Evolutionary conservation across 64 coral and sea anemone genomes (phyloP).

Genomic region (Porites lutea): DNA sequence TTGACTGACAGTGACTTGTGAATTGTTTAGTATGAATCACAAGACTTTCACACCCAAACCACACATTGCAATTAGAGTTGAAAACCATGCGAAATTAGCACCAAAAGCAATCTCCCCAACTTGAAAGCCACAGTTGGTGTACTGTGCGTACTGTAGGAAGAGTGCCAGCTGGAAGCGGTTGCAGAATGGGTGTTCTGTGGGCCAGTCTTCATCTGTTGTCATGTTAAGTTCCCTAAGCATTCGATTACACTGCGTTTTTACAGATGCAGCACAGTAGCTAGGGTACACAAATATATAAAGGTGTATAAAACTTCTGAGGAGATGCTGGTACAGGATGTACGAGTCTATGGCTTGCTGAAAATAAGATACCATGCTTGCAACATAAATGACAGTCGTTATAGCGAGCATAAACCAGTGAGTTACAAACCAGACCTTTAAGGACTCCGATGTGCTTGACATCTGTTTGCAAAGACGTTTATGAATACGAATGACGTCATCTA

Average conservation of each 20-base stretch:
- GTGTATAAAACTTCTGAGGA: constrained; percentile 14
- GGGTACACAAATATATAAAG: constrained; percentile 80
- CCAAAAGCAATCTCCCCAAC: constrained; percentile 67
- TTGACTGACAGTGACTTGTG: no score
- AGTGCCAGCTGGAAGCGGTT: constrained; percentile 36
- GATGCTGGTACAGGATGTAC: neutral
- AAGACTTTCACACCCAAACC: constrained; percentile 61
- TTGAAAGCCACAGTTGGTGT: constrained; percentile 66
- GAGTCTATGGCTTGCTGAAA: constrained; percentile 8
- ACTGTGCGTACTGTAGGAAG: constrained; percentile 77
- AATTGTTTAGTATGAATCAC: neutral
- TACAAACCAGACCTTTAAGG: constrained; percentile 74
- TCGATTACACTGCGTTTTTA: constrained; percentile 74
- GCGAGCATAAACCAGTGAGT: constrained; percentile 75
- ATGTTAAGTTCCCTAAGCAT: constrained; percentile 78
- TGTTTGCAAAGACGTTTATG: constrained; percentile 62
- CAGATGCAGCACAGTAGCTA: constrained; percentile 73
- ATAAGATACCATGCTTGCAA: constrained; percentile 48
- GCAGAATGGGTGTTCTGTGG: constrained; percentile 48
- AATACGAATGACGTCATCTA: constrained; percentile 68
- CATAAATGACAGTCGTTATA: constrained; percentile 44
- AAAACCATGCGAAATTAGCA: constrained; percentile 81
- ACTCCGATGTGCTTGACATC: constrained; percentile 48
- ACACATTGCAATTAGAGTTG: constrained; percentile 68
- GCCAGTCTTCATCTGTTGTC: constrained; percentile 77